A percentile compares a stretch with the other conserved stretches of the same genome.
These are phyloP conservation scores for Lissonota sp. DNA, from an alignment of 2,888 invertebrate genomes.

Conservation along the genomic window DNA sequence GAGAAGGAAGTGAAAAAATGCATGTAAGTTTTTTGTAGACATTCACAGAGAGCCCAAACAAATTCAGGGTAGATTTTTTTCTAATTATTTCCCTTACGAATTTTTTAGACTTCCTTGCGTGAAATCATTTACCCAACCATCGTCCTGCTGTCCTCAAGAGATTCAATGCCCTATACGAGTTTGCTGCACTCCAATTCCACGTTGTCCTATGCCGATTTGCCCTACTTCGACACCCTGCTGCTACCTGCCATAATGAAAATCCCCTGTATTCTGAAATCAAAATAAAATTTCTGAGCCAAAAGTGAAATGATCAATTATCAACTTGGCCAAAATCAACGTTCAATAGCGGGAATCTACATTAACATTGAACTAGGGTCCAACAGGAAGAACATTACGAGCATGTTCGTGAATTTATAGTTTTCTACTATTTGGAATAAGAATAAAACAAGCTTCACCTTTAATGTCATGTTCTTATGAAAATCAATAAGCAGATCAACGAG, in stretches of 20 bases:
- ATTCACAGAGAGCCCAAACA: no score
- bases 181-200: slow-evolving; percentile 42
- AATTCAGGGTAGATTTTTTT: no score
- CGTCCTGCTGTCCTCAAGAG: slow-evolving; percentile 47
- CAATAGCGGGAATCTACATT: background rate
- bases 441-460: no score
- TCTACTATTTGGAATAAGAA: no score
- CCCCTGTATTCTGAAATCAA: slow-evolving; percentile 26
- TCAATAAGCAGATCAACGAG: no score
- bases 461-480: no score
- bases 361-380: background rate
- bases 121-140: slow-evolving; percentile 47
- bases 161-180: slow-evolving; percentile 44
- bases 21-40: slow-evolving; percentile 46
- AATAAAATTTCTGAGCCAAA: background rate
- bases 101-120: slow-evolving; percentile 50
- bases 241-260: slow-evolving; percentile 34
- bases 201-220: slow-evolving; percentile 37
- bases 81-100: background rate
- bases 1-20: slow-evolving; percentile 64
- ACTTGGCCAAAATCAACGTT: background rate
- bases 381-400: no score
- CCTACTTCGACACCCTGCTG: slow-evolving; percentile 42
- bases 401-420: no score
- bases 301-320: background rate